A percentile compares a stretch with the other conserved stretches of the same genome.
Evolutionary conservation across 2,113 vertebrate species (phyloP).

Genomic region (Scortum barcoo): DNA sequence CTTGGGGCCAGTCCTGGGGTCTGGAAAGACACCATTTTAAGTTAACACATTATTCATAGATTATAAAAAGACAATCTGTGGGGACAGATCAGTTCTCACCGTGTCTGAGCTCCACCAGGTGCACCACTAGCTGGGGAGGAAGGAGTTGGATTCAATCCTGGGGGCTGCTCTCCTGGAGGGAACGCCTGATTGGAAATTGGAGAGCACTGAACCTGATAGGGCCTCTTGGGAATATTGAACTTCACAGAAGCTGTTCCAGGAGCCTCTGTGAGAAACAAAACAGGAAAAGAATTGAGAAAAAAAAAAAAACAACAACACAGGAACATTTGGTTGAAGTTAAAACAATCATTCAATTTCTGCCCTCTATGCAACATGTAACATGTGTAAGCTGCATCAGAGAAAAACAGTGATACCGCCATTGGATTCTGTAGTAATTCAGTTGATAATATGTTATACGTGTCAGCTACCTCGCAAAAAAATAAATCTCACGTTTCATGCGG

Average conservation of each 20-base stretch:
- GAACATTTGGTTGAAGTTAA: background rate
- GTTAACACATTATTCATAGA: background rate
- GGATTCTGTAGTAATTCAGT: background rate
- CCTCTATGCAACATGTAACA: background rate
- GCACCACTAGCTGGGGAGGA: conserved; percentile 65
- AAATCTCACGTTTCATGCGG: conserved; percentile 86
- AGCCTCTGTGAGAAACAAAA: conserved; percentile 82
- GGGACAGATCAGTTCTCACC: conserved; percentile 58
- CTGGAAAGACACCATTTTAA: conserved; percentile 66
- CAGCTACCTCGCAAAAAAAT: background rate
- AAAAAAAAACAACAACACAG: no score
- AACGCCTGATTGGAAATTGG: conserved; percentile 87
- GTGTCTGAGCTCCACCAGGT: conserved; percentile 70
- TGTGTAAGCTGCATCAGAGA: background rate
- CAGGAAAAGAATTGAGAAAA: background rate
- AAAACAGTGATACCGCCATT: background rate
- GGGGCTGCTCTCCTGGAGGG: conserved; percentile 76
- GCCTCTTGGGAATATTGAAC: conserved; percentile 92
- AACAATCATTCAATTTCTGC: background rate
- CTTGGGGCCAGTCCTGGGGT: conserved; percentile 93
- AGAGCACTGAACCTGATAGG: conserved; percentile 80
- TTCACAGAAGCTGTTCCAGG: conserved; percentile 89
- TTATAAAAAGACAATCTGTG: background rate
- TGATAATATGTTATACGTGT: background rate
- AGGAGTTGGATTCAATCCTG: conserved; percentile 59